Conservation (phyloP, 1,140 invertebrate genomes). For the Eulimnadia texana region DNA sequence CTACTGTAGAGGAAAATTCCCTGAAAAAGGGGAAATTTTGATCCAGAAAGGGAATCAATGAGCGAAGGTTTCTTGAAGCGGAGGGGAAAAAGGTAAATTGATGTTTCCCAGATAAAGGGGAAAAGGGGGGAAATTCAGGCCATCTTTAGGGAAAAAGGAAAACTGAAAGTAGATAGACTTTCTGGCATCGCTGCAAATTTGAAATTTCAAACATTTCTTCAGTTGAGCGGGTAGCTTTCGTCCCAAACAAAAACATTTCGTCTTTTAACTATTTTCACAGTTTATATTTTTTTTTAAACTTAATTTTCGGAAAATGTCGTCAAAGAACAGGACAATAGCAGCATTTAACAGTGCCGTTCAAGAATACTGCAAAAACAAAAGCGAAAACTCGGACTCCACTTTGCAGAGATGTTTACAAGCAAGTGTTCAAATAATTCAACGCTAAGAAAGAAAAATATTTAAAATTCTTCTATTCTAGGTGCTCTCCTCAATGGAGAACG, state of each 20-base stretch:
- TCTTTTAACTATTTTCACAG: no score
- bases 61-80: no score
- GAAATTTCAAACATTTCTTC: no score
- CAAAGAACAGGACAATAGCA: neutral
- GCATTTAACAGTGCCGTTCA: neutral
- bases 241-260: no score
- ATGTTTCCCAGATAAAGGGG: neutral
- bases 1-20: no score
- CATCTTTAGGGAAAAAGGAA: neutral
- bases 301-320: slow-evolving; percentile 6
- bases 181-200: neutral
- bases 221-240: no score
- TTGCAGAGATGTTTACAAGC: slow-evolving; percentile 6
- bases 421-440: neutral
- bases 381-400: neutral
- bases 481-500: neutral
- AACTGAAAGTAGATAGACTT: neutral
- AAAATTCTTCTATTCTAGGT: neutral
- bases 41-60: no score
- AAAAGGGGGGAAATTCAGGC: no score
- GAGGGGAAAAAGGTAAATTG: no score
- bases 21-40: no score
- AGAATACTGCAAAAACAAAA: neutral
- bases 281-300: no score
- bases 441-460: neutral